Base-by-base conservation (phyloP, 2,113 vertebrate genomes). In the Muntiacus muntjak region DNA sequence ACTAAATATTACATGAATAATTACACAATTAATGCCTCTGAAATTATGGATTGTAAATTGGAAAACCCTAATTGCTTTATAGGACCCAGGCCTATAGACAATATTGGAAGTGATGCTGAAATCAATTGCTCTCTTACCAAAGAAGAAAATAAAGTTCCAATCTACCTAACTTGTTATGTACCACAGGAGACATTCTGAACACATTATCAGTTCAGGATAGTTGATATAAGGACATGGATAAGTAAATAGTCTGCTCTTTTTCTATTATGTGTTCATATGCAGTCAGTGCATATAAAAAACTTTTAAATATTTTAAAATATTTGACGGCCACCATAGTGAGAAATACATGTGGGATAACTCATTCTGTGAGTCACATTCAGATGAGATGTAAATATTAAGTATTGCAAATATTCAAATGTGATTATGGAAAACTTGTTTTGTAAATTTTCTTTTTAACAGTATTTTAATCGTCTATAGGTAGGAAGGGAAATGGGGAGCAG, bases 1-100 rank as follows among this genome's bases (percentile, higher is more conserved):
- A 85, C 64, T 92, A 91, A 96, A 91, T 91, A 94, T 93, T 93
- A 91, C 62, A 95, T 71, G 93, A 93, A 94, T 88, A 95, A 97
- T 96, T 93, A 83, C n/a, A 14, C 16, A 95, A 95, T 91, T 55
- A 83, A 87, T 91, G 25, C 36, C 60, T 82, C 33, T 95, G 55
- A 83, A 91, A 84, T 55, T 96, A 87, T 96, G 57, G 50, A 87
- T 28, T 43, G 15, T 84, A 96, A 93, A 94, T 92, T 57, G 93
- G 62, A 91, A 96, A 96, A 85, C 76, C 86, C 40, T 76, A 96
- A 96, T 93, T 88, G 40, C 74, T 91, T 95, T 62, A 25, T 0
- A 83, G 79, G 71, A 92, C 1, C 0, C 50, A 84, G 50, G 33
- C 60, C 62, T 2, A 25, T 5, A 91, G 45, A 58, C 62, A 52